Evolutionary conservation across 2,888 invertebrate species (phyloP).

Genomic region (Melanostoma scalare): DNA sequence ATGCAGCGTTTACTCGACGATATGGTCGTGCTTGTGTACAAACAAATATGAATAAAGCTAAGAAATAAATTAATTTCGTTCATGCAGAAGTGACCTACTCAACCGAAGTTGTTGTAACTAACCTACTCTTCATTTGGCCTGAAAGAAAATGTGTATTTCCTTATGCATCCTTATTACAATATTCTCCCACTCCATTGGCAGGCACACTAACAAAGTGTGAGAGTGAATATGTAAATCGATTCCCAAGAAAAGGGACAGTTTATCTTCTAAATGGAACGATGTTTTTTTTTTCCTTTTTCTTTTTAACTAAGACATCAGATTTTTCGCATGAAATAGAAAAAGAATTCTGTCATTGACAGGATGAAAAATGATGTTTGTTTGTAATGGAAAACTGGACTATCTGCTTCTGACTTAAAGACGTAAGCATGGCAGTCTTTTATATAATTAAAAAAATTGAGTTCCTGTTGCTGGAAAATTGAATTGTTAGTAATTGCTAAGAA

Average conservation of each 20-base stretch:
- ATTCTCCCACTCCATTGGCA: neutral
- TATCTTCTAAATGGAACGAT: conserved; percentile 26
- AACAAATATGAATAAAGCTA: neutral
- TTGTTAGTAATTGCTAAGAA: no score
- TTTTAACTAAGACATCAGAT: conserved; percentile 3
- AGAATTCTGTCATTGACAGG: conserved; percentile 5
- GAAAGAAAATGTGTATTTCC: conserved; percentile 21
- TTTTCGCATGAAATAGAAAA: conserved; percentile 2
- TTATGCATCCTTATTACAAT: conserved; percentile 33
- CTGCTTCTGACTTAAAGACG: no score
- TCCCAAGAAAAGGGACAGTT: conserved; percentile 26
- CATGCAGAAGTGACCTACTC: conserved; percentile 49
- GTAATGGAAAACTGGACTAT: no score
- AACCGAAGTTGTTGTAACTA: neutral
- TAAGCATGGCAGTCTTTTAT: no score
- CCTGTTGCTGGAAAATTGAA: no score
- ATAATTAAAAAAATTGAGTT: no score
- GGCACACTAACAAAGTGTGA: conserved; percentile 1
- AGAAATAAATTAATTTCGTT: conserved; percentile 29
- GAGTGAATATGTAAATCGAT: conserved; percentile 52
- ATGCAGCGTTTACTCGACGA: no score
- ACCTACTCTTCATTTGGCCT: conserved; percentile 17
- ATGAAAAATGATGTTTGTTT: conserved; percentile 7
- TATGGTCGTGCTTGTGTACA: neutral
- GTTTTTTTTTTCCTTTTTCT: neutral